Conservation (phyloP, 2,888 invertebrate genomes). For the Aricia artaxerxes region DNA sequence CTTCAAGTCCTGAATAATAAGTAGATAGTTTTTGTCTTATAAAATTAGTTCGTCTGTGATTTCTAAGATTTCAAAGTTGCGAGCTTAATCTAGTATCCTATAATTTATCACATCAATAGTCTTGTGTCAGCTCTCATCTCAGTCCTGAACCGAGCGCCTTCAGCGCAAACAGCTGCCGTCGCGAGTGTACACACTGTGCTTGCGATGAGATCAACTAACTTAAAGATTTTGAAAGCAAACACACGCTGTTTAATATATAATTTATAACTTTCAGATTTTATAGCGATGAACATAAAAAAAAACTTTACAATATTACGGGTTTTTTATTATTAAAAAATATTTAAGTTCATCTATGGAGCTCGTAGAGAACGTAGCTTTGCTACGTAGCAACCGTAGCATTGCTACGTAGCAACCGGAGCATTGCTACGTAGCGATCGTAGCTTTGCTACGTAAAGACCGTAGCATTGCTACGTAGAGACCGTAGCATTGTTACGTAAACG, state of each 20-base stretch:
- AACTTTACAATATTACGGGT: no score
- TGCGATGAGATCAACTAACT: conserved; percentile 7
- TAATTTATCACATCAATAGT: background rate
- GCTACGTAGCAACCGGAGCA: background rate
- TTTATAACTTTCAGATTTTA: background rate
- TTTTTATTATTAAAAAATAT: no score
- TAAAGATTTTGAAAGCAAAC: background rate
- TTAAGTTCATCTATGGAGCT: no score
- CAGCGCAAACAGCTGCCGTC: conserved; percentile 33
- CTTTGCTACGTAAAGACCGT: background rate
- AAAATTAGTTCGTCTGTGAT: background rate
- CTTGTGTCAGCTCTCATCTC: conserved; percentile 1
- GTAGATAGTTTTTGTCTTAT: background rate
- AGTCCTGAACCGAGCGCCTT: conserved; percentile 36
- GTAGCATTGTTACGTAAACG: no score
- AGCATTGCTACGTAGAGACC: background rate
- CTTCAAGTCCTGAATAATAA: background rate
- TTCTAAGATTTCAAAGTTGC: background rate
- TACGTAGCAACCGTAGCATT: background rate
- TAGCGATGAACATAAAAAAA: background rate
- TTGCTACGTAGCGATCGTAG: background rate
- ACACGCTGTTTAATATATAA: background rate
- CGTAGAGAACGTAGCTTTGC: background rate
- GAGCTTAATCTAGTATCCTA: background rate
- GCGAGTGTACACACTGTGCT: background rate